Base-by-base conservation (phyloP, 1,140 invertebrate genomes). In the Zaprionus camerounensis region DNA sequence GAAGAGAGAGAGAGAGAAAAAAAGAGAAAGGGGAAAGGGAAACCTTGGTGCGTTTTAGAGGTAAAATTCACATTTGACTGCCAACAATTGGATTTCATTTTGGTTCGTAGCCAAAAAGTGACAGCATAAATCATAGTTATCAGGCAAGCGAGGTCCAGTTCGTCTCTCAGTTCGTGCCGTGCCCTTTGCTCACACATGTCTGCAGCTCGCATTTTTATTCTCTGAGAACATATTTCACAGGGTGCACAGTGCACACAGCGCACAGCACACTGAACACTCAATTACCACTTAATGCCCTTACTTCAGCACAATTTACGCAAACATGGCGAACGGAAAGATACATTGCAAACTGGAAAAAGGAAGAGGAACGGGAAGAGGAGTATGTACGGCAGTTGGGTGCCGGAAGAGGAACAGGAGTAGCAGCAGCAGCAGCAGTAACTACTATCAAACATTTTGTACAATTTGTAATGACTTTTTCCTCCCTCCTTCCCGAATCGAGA, bases 261-360 rank as follows among this genome's bases (percentile, higher is more conserved):
- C 38, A 41, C 41, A 46, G 41, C n/a, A 46, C 64, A 68, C 34
- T 65, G 75, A 64, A 78, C 76, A 85, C 80, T 86, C 82, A 85
- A 85, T 85, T 85, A 82, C 82, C 80, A 85, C 79, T 79, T 85
- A 85, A 86, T 85, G 82, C 72, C 65, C 79, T 79, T 82, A 82
- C 82, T 86, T 82, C 79, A 73, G 82, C 82, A 82, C 82, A 85
- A 85, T 82, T 85, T 85, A 82, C 79, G 79, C 82, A 85, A 82
- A 86, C 79, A 86, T 86, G 62, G 71, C 53, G 17, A 31, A 41
- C 26, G 17, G 28, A 31, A 36, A 49, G 38, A 36, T 55, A 51
- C 53, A 26, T 57, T 56, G 17, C 20, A 24, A 24, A 44, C 34
- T 15, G 72, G 15, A 15, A 46, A 58, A 58, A 41, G 22, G 6